Base-by-base conservation (phyloP, 2,888 invertebrate genomes). In the Uloborus plumipes region DNA sequence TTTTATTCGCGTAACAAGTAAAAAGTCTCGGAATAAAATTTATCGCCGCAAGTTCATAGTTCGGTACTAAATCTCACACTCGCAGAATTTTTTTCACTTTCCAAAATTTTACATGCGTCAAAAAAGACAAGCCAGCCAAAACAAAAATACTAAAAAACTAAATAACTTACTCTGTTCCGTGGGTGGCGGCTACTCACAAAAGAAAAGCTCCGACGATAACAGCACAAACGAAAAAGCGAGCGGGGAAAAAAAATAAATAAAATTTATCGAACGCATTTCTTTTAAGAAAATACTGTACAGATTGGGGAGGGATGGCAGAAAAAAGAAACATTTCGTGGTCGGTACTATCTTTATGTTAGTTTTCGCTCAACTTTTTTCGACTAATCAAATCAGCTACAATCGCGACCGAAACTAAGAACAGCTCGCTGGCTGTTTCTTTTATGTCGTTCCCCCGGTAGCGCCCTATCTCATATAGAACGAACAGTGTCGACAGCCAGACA, bases 331-430 rank as follows among this genome's bases (percentile, higher is more conserved):
- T 81, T 81, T 81, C 75, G 80, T 81, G 80, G 80, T 74, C 75
- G 58, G 65, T 81, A 74, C 80, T 81, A 81, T 81, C 80, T 81
- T 81, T 81, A 81, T 81, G 80, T 81, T 58, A 74, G 80, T 81
- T 81, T 81, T 74, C 69, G 61, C 74, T 67, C 58, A 49, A 74
- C 69, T 74, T 81, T 81, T 81, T 73, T 69, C 64, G 53, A 81
- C 80, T 74, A 81, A 81, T 81, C 80, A 81, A 81, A 81, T 81
- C 74, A 69, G 39, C 22, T 39, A 49, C 73, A 61, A 80, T 80
- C 80, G 61, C 69, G 53, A 55, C 47, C 69, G 71, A 78, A 73
- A 74, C 80, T 78, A 78, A 70, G 78, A 78, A 59, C 72, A 26
- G 80, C 67, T 39, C 51, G 39, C 72, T 59, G 20, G 73, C 49